A percentile compares a stretch with the other conserved stretches of the same genome.
Conservation (phyloP, 2,888 invertebrate species). For the Zhuqinia jingwanae region DNA sequence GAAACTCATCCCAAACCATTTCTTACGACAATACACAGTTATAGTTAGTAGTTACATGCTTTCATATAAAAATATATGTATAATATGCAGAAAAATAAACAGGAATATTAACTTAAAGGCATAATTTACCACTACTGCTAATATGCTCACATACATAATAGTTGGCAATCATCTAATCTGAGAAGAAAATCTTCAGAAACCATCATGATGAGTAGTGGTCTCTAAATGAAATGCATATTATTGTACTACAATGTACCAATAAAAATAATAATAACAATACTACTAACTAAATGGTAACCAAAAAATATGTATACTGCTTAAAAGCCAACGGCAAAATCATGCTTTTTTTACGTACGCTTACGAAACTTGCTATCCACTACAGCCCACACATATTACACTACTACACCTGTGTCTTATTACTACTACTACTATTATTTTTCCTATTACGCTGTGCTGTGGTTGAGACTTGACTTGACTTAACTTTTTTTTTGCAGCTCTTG, state of each 20-base stretch:
- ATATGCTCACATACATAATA: too few species aligned
- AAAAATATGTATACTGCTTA: background rate
- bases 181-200: background rate
- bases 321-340: slow-evolving; percentile 32
- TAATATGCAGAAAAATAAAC: background rate
- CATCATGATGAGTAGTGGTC: background rate
- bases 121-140: too few species aligned
- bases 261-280: too few species aligned
- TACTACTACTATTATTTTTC: too few species aligned
- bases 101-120: background rate
- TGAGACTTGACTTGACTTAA: too few species aligned
- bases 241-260: too few species aligned
- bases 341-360: background rate
- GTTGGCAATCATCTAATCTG: too few species aligned
- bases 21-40: background rate
- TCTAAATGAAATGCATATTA: too few species aligned
- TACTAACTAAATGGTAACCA: background rate
- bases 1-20: slow-evolving; percentile 19
- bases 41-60: too few species aligned
- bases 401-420: background rate
- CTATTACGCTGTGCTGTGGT: too few species aligned
- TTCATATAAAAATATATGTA: too few species aligned
- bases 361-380: slow-evolving; percentile 35
- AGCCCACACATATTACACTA: background rate
- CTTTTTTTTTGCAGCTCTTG: too few species aligned